A percentile compares a stretch with the other conserved stretches of the same genome.
phyloP scores from a whole-genome alignment of 2,113 vertebrate species.

The Eonycteris spelaea region DNA sequence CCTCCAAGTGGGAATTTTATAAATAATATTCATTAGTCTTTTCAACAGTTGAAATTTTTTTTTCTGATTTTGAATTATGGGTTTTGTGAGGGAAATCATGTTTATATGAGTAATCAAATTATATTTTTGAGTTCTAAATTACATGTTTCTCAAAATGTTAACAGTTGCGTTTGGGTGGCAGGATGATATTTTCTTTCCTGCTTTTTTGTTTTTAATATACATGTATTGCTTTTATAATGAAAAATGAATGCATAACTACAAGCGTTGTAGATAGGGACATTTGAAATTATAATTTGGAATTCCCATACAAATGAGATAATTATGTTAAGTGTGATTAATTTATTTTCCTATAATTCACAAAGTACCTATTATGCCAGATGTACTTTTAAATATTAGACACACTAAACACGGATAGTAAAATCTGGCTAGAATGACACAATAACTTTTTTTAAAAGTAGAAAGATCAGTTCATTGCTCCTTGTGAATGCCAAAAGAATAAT shows the following conservation, averaged over 20 bases:
- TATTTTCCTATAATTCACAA: background rate
- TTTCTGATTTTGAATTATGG: background rate
- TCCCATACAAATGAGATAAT: background rate
- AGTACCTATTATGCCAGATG: background rate
- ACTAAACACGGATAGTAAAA: background rate
- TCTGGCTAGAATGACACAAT: background rate
- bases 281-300: slow-evolving; percentile 27
- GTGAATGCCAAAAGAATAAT: background rate
- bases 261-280: background rate
- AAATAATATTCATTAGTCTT: background rate
- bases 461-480: background rate
- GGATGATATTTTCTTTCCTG: background rate
- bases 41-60: slow-evolving; percentile 5
- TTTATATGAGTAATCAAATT: slow-evolving; percentile 49
- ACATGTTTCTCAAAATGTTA: slow-evolving; percentile 37
- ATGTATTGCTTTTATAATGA: slow-evolving; percentile 16
- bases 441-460: background rate
- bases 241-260: background rate
- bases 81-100: background rate
- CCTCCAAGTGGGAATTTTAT: background rate
- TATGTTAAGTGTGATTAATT: background rate
- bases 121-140: slow-evolving; percentile 49
- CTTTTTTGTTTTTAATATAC: background rate
- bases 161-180: background rate
- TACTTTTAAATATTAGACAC: slow-evolving; percentile 10